Percentiles rank a stretch among this genome's conserved stretches.
Evolutionary conservation across 2,888 invertebrate species (phyloP).

Genomic region (Harpalus rubripes): DNA sequence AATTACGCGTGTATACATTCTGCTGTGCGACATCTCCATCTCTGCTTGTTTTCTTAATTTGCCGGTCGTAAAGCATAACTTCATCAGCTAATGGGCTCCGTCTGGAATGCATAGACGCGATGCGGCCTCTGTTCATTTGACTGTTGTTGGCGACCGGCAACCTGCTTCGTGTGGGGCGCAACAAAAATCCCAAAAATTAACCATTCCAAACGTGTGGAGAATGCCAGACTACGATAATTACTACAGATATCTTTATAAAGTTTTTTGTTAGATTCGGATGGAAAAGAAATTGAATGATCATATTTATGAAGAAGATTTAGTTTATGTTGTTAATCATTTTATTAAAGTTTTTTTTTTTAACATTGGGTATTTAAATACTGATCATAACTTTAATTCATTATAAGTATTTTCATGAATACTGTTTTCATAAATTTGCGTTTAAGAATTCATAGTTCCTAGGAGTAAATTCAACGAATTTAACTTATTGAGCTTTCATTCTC

Average conservation of each 20-base stretch:
- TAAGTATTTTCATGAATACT: too few relatives aligned
- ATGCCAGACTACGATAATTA: background rate
- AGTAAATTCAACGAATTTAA: too few relatives aligned
- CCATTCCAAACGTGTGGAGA: constrained; percentile 43
- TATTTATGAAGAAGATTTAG: background rate
- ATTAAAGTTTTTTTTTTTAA: too few relatives aligned
- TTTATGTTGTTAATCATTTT: too few relatives aligned
- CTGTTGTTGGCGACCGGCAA: constrained; percentile 7
- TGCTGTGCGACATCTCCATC: background rate
- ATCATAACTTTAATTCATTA: too few relatives aligned
- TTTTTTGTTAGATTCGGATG: background rate
- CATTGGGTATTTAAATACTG: too few relatives aligned
- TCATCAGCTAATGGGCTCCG: constrained; percentile 41
- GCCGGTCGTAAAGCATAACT: constrained; percentile 48
- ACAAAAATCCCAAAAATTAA: constrained; percentile 45
- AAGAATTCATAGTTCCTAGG: too few relatives aligned
- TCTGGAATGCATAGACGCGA: constrained; percentile 45
- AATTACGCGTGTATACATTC: background rate
- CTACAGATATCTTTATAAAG: background rate
- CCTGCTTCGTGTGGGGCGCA: constrained; percentile 33
- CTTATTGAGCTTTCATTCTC: too few relatives aligned
- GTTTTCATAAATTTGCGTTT: too few relatives aligned
- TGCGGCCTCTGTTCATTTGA: background rate
- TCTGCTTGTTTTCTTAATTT: constrained; percentile 52
- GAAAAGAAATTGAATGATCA: background rate